Evolutionary conservation across 2,797 vertebrate genomes (phyloP).

Genomic region (Lindbergichthys nudifrons): DNA sequence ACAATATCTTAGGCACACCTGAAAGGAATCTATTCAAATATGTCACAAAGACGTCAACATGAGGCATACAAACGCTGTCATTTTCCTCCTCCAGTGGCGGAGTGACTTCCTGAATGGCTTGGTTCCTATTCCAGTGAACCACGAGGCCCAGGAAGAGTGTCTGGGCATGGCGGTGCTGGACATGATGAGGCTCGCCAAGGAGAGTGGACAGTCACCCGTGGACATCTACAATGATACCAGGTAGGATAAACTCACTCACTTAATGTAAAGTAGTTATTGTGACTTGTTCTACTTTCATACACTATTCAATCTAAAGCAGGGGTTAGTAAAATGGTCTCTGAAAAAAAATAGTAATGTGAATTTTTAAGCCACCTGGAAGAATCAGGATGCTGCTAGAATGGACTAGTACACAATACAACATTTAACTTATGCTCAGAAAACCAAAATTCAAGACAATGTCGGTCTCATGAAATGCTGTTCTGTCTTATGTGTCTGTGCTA

Average conservation of each 20-base stretch:
- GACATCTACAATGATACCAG: conserved; percentile 92
- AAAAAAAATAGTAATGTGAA: background rate
- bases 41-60: too few relatives aligned
- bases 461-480: background rate
- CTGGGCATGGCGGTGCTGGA: conserved; percentile 97
- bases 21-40: too few relatives aligned
- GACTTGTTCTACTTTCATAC: background rate
- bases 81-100: conserved; percentile 86
- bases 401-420: background rate
- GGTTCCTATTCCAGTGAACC: conserved; percentile 88
- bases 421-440: background rate
- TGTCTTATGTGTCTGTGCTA: background rate
- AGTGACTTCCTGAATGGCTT: conserved; percentile 92
- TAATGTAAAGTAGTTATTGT: background rate
- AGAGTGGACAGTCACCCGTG: conserved; percentile 88
- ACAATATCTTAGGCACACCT: too few relatives aligned
- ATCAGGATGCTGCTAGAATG: background rate
- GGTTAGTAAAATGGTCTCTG: background rate
- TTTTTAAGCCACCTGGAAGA: background rate
- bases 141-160: conserved; percentile 96
- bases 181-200: conserved; percentile 97
- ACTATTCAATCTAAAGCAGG: background rate
- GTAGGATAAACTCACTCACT: conserved; percentile 71
- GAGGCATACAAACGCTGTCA: too few relatives aligned
- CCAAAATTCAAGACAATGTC: background rate